phyloP scores from a whole-genome alignment of 2,888 invertebrate genomes.

The Mantis religiosa region DNA sequence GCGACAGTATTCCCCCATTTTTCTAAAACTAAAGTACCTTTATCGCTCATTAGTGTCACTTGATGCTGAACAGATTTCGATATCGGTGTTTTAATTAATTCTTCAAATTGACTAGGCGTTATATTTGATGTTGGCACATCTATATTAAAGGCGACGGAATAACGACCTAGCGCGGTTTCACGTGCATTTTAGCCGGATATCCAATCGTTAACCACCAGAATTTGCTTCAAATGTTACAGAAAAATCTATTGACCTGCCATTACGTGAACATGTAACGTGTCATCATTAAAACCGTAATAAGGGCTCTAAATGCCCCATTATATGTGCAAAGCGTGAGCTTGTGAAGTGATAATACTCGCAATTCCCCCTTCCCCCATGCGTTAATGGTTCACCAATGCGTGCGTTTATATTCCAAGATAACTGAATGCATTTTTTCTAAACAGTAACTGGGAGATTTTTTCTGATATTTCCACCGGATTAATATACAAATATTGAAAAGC shows the following conservation, averaged over 20 bases:
- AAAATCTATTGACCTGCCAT: neutral
- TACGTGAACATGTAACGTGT: neutral
- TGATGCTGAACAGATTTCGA: too few relatives aligned
- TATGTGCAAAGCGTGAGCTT: neutral
- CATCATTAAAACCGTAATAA: neutral
- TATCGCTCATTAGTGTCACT: too few relatives aligned
- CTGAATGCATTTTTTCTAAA: too few relatives aligned
- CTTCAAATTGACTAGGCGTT: too few relatives aligned
- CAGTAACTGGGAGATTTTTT: too few relatives aligned
- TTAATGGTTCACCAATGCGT: neutral
- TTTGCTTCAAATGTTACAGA: neutral
- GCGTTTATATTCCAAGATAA: neutral
- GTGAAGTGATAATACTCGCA: neutral
- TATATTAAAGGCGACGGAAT: too few relatives aligned
- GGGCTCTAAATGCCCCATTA: neutral
- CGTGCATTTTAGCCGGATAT: neutral
- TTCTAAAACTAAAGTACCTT: too few relatives aligned
- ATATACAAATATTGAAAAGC: too few relatives aligned
- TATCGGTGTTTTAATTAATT: too few relatives aligned
- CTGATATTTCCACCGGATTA: too few relatives aligned
- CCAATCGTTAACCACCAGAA: neutral
- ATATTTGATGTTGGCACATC: too few relatives aligned
- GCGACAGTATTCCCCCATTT: too few relatives aligned
- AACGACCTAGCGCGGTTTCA: neutral
- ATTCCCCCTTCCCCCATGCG: neutral